Evolutionary conservation across 1,140 invertebrate species (phyloP).

Genomic region (Mizuhopecten yessoensis): DNA sequence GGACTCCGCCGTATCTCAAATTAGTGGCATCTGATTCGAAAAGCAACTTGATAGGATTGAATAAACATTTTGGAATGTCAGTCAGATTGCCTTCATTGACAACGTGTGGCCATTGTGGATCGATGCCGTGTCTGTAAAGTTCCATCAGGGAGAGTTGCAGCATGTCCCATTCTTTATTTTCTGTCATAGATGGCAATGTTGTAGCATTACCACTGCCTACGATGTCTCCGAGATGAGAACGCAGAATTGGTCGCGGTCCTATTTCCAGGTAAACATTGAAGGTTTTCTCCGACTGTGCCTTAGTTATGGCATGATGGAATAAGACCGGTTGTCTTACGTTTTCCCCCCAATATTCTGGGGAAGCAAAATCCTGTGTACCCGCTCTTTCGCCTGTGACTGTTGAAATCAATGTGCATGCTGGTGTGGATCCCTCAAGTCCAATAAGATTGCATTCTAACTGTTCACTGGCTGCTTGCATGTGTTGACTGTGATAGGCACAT

Average conservation of each 20-base stretch:
- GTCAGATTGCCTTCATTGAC: not conserved
- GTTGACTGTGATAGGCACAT: conserved; percentile 75
- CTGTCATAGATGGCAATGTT: conserved; percentile 67
- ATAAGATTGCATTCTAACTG: conserved; percentile 52
- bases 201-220: conserved; percentile 55
- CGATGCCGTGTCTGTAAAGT: conserved; percentile 52
- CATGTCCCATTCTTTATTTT: conserved; percentile 53
- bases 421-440: conserved; percentile 44
- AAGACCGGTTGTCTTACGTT: conserved; percentile 68
- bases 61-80: conserved; percentile 25
- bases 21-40: conserved; percentile 50
- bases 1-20: conserved; percentile 48
- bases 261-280: conserved; percentile 72
- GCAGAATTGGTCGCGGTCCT: conserved; percentile 70
- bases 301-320: conserved; percentile 65
- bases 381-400: conserved; percentile 65
- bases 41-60: conserved; percentile 24
- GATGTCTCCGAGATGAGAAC: conserved; percentile 64
- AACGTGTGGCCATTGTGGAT: conserved; percentile 51
- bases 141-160: conserved; percentile 45
- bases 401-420: conserved; percentile 65
- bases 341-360: conserved; percentile 65
- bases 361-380: not conserved
- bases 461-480: conserved; percentile 63
- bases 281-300: conserved; percentile 44